Evolutionary conservation across 1,140 invertebrate species (phyloP), one percentile per base, ranked within the genome.

Genomic region (Diachasmimorpha longicaudata): DNA sequence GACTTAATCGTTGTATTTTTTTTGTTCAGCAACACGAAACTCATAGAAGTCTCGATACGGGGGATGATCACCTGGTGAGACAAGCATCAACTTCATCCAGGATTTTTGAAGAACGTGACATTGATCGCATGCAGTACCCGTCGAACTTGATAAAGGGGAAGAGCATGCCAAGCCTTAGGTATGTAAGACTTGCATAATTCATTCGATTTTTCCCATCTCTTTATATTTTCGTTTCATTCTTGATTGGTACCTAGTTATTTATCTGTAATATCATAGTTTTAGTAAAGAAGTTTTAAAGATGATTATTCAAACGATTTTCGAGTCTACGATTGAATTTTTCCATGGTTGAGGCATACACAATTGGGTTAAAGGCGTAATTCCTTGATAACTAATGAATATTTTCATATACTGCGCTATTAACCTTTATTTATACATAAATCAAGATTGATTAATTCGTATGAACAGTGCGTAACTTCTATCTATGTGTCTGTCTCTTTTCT

Each of bases 101-200:
- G 83, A 90, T 91, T 73, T 91, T 91, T 75, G 89, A 92, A 67
- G 83, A 85, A 4, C 85, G 85, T 76, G 84, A 87, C 66, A 80
- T 87, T 8, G 85, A 86, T 79, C 87, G 84, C 25, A 86, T 85
- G 71, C 86, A 86, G 37, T 84, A 85, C 71, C 86, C 92, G 0
- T 93, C 93, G 74, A 95, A 95, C 87, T 89, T 97, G 37, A 93
- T 96, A 58, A 96, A 97, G 91, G 96, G 96, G 66, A 97, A 97
- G 89, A 97, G 96, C 90, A 97, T 98, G 96, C 96, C 96, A 6
- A 97, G 96, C 87, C 89, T 98, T 66, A 97, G 96, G 96, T 97
- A 91, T 88, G 88, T 80, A 74, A 6, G 31, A 31, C 31, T 31
- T 31, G 2, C 58, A 75, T 69, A 36, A 74, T 5, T 71, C n/a